phyloP scores from a whole-genome alignment of 2,888 invertebrate genomes.

The Synanthedon myopaeformis region DNA sequence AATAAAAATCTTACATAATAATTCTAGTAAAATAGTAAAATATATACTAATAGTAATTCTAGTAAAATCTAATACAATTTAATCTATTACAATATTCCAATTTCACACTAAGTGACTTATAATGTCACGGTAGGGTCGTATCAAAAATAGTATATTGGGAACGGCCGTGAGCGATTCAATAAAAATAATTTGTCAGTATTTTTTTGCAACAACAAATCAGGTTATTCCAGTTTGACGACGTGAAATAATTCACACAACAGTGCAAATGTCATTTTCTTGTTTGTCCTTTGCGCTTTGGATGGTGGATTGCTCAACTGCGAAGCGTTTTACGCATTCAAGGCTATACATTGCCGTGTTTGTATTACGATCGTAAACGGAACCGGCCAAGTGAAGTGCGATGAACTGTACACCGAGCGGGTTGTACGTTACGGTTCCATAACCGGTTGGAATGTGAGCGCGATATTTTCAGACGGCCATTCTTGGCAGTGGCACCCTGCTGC shows the following conservation, averaged over 20 bases:
- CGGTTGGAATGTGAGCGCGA: conserved; percentile 9
- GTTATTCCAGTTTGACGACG: neutral
- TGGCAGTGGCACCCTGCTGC: conserved; percentile 6
- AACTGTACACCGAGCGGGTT: conserved; percentile 3
- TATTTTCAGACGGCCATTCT: conserved; percentile 12
- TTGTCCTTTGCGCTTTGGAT: neutral
- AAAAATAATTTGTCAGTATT: neutral
- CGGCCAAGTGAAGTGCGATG: conserved; percentile 6
- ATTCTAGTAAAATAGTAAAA: no score
- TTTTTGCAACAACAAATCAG: neutral
- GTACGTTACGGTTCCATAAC: conserved; percentile 4
- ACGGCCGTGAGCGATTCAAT: no score
- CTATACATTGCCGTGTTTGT: conserved; percentile 5
- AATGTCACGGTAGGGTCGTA: no score
- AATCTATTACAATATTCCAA: no score
- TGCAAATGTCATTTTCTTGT: conserved; percentile 1
- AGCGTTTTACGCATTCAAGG: conserved; percentile 4
- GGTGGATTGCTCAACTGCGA: conserved; percentile 1
- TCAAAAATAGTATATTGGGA: no score
- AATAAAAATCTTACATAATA: no score
- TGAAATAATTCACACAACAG: conserved; percentile 2
- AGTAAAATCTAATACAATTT: no score
- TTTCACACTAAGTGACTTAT: no score
- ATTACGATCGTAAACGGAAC: conserved; percentile 3
- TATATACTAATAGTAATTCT: no score